Conservation (phyloP, 2,888 invertebrate species). For the Melolontha melolontha region DNA sequence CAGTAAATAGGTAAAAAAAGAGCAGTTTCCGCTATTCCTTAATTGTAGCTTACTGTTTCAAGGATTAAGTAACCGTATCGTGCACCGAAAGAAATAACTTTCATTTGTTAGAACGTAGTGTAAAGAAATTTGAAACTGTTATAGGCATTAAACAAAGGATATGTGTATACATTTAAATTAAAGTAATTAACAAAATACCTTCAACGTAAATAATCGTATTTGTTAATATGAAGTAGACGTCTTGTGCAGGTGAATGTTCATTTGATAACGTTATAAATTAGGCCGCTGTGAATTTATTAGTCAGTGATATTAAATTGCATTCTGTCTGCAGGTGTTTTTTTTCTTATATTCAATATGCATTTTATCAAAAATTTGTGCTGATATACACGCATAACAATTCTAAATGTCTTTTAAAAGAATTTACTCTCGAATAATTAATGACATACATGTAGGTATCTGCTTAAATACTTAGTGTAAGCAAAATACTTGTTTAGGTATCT, state of each 20-base stretch:
- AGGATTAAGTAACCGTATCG: constrained; percentile 36
- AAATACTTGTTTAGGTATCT: too few species aligned
- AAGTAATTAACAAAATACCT: too few species aligned
- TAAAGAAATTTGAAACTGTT: too few species aligned
- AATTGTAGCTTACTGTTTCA: constrained; percentile 37
- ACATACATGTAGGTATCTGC: too few species aligned
- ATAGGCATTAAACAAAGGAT: too few species aligned
- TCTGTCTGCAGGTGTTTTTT: constrained; percentile 7
- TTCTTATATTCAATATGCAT: background rate
- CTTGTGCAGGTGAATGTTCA: too few species aligned
- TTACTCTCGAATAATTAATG: too few species aligned
- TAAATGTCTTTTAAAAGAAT: background rate
- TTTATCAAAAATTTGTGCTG: constrained; percentile 1
- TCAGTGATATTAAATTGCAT: constrained; percentile 23
- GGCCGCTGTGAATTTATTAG: constrained; percentile 12
- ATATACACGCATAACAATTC: background rate
- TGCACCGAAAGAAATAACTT: constrained; percentile 36
- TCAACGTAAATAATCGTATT: too few species aligned
- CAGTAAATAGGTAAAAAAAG: constrained; percentile 28
- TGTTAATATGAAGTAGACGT: too few species aligned
- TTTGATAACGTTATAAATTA: too few species aligned
- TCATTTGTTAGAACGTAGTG: constrained; percentile 22
- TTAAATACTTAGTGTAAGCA: too few species aligned
- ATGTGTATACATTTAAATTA: too few species aligned
- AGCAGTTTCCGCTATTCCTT: constrained; percentile 33